These are phyloP conservation scores for Microctonus aethiopoides DNA, from an alignment of 2,888 invertebrate species.

Conservation along the genomic window DNA sequence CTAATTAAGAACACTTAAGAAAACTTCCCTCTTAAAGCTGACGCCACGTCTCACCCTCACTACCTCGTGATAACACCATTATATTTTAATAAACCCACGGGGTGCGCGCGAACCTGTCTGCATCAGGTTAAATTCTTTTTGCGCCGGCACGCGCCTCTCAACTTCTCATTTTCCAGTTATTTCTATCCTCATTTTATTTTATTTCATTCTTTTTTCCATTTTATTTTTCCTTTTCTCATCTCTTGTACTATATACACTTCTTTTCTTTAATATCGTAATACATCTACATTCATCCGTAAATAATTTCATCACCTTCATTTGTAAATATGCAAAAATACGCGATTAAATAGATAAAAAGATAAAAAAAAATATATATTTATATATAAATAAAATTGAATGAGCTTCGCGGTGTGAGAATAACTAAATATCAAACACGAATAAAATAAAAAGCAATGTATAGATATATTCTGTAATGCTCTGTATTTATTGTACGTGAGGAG, in stretches of 20 bases:
- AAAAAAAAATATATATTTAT: too few relatives aligned
- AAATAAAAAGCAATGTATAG: not conserved
- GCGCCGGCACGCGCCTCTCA: slow-evolving; percentile 33
- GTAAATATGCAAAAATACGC: too few relatives aligned
- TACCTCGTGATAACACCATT: slow-evolving; percentile 63
- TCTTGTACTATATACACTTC: too few relatives aligned
- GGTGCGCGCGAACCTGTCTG: slow-evolving; percentile 34
- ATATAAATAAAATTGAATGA: too few relatives aligned
- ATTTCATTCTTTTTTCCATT: not conserved
- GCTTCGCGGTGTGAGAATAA: too few relatives aligned
- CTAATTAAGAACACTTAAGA: slow-evolving; percentile 69
- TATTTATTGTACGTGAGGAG: not conserved
- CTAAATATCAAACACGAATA: not conserved
- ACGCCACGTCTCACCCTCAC: slow-evolving; percentile 55
- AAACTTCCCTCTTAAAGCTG: slow-evolving; percentile 68
- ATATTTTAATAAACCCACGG: slow-evolving; percentile 65
- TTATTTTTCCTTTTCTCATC: slow-evolving; percentile 12
- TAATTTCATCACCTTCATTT: too few relatives aligned
- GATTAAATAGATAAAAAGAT: too few relatives aligned
- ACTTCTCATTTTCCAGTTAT: not conserved
- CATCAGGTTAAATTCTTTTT: slow-evolving; percentile 39
- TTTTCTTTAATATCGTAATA: not conserved
- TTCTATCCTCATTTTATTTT: not conserved
- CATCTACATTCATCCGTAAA: too few relatives aligned
- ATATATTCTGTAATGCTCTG: not conserved